Conservation (phyloP, 2,113 vertebrate genomes). For the Apodemus sylvaticus region DNA sequence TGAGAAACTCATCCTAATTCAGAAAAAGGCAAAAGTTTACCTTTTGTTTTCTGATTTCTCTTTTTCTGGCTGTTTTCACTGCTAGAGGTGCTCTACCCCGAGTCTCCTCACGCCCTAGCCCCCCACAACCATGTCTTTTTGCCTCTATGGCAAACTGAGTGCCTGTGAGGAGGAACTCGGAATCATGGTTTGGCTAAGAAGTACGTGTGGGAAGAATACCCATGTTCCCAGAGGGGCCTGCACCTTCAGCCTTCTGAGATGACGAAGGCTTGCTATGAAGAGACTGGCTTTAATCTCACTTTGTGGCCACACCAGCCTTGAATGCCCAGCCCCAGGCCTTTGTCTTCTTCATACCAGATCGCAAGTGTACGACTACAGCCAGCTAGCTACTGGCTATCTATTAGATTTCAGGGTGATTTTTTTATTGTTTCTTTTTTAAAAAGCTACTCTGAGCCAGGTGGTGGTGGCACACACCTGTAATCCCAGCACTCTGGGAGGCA, state of each 20-base stretch:
- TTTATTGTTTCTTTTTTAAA: neutral
- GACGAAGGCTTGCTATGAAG: neutral
- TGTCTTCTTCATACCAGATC: neutral
- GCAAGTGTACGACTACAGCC: neutral
- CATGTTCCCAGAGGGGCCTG: neutral
- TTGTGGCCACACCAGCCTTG: neutral
- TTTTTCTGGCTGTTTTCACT: neutral
- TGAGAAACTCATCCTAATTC: neutral
- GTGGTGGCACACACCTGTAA: too few species aligned
- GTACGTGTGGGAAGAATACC: neutral
- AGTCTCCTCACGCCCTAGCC: neutral
- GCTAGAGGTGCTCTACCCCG: neutral
- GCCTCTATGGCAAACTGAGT: neutral
- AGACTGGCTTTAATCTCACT: neutral
- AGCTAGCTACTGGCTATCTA: neutral
- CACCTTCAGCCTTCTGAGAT: neutral
- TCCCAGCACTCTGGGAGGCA: too few species aligned
- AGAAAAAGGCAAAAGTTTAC: slow-evolving; percentile 36
- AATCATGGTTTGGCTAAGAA: neutral
- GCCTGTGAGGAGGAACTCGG: neutral
- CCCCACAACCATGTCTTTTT: slow-evolving; percentile 18
- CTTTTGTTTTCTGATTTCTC: slow-evolving; percentile 5
- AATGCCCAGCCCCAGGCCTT: neutral
- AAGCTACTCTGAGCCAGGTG: neutral
- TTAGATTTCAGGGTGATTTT: neutral